Evolutionary conservation across 2,113 vertebrate species (phyloP).

Genomic region (Bucco capensis): DNA sequence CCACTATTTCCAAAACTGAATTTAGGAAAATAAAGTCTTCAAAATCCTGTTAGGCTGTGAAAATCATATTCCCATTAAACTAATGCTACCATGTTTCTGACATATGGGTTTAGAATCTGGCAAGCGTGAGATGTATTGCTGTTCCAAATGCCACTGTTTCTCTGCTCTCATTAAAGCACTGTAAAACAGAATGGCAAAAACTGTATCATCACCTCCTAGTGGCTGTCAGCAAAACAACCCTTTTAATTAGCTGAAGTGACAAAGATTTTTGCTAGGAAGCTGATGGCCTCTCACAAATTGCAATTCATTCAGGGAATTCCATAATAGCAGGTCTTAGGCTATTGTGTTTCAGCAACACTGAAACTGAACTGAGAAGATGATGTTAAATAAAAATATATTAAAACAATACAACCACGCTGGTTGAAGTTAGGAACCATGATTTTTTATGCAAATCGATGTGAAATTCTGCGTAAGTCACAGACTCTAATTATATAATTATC

Average conservation of each 20-base stretch:
- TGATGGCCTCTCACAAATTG: background rate
- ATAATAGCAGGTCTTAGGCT: background rate
- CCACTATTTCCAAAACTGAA: background rate
- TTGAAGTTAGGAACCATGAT: background rate
- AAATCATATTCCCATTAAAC: background rate
- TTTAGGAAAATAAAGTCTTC: background rate
- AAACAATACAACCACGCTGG: background rate
- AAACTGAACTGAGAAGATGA: background rate
- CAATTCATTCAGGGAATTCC: background rate
- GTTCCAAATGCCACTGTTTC: background rate
- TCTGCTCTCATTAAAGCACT: background rate
- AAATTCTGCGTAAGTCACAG: background rate
- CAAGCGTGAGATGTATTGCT: background rate
- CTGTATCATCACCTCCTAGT: background rate
- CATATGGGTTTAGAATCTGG: background rate
- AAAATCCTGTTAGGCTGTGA: background rate
- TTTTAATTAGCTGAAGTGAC: background rate
- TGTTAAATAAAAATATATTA: background rate
- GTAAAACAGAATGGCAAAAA: background rate
- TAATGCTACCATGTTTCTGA: background rate
- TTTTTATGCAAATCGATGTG: background rate
- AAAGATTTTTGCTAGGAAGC: background rate
- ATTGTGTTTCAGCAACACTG: background rate
- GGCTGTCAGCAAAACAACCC: background rate
- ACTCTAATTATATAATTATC: background rate